phyloP scores from a whole-genome alignment of 2,113 vertebrate genomes.

The Zosterops pallidus region DNA sequence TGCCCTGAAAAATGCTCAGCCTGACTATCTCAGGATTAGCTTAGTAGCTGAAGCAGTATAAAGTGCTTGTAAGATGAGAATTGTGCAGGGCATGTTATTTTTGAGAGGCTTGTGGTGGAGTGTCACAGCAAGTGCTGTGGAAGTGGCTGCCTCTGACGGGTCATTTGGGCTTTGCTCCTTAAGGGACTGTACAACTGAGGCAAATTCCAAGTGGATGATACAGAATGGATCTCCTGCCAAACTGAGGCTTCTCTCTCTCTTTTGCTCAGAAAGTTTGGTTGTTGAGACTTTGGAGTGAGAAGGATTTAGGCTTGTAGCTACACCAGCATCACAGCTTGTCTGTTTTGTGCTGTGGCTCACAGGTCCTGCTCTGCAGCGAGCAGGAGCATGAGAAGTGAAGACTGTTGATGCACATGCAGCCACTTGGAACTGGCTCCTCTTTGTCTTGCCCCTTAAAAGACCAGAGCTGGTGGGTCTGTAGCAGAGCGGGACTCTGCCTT shows the following conservation, averaged over 20 bases:
- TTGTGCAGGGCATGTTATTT: constrained; percentile 28
- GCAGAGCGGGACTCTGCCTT: neutral
- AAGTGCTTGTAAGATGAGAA: constrained; percentile 22
- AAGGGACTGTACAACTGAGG: neutral
- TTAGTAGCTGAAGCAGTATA: neutral
- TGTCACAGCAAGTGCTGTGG: neutral
- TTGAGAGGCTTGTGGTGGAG: neutral
- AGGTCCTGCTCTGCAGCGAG: neutral
- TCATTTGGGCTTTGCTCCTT: neutral
- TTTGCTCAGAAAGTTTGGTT: neutral
- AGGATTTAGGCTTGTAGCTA: neutral
- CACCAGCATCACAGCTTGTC: neutral
- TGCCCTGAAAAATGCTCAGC: neutral
- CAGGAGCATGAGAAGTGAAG: neutral
- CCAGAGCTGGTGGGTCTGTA: neutral
- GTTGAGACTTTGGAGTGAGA: neutral
- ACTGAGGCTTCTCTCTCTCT: neutral
- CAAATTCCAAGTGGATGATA: neutral
- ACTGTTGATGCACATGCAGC: neutral
- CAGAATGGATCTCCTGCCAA: neutral
- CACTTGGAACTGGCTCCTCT: neutral
- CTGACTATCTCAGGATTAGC: neutral
- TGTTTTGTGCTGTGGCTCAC: neutral
- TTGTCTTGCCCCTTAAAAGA: neutral
- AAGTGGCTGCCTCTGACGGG: neutral